Evolutionary conservation across 2,888 invertebrate genomes (phyloP), one percentile per base, ranked within the genome.

Genomic region (Mystacides longicornis): DNA sequence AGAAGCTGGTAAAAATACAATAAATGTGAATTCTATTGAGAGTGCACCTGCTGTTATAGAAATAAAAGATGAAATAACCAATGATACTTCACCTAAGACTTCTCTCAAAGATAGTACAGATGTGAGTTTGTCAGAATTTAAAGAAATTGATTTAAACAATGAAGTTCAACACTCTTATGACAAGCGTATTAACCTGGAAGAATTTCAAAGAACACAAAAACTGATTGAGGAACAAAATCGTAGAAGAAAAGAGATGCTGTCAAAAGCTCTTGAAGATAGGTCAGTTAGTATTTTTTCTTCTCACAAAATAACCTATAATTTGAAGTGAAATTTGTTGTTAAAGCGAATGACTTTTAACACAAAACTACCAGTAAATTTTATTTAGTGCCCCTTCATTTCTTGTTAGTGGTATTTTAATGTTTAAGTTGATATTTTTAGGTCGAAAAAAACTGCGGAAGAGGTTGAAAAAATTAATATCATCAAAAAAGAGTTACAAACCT

Each of bases 211-310:
- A 14, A 80, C 84, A 60, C 87, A 89, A 64, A 87, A 83, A 68
- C 66, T 84, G 61, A 87, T 90, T 67, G 86, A 89, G 66, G 89
- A 89, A 68, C 87, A 88, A 66, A 90, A 90, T 71, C 83, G 85
- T 63, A 83, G 82, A 63, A 81, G 87, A 61, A 87, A 86, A 68
- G 83, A 86, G 65, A 75, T 88, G 69, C 71, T 90, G 9, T 72
- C 83, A 1, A 84, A 83, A 70, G 87, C 87, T 11, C 77, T 90
- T 49, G 84, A 84, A 62, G 86, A 87, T 66, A 83, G 86, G 84
- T 86, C 7, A 27, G 27, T 27, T 27, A 7, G 27, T n/a, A n/a
- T n/a, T n/a, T n/a, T n/a, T n/a, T n/a, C n/a, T n/a, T n/a, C n/a
- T n/a, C n/a, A n/a, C n/a, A n/a, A n/a, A n/a, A n/a, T n/a, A n/a